These are phyloP conservation scores for Drosophila repleta DNA, from an alignment of 1,140 invertebrate species.

Conservation along the genomic window DNA sequence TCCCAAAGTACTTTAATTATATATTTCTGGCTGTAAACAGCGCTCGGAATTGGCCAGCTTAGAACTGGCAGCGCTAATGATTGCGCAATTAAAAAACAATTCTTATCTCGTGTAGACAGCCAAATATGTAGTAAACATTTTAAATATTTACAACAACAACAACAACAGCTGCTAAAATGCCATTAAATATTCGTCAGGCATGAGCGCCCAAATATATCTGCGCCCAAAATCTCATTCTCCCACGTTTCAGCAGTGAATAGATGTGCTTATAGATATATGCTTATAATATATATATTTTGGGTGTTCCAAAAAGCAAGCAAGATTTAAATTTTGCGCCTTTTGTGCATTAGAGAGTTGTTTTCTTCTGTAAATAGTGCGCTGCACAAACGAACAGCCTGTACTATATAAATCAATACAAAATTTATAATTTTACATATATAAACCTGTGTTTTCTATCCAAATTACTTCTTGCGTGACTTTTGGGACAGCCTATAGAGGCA, in stretches of 20 bases:
- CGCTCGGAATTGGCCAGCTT: constrained; percentile 29
- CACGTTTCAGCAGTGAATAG: background rate
- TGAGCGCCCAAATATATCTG: constrained; percentile 7
- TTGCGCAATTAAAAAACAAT: constrained; percentile 65
- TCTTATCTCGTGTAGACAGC: constrained; percentile 44
- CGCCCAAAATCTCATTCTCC: background rate
- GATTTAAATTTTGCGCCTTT: too few species aligned
- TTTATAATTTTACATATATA: too few species aligned
- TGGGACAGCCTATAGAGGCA: too few species aligned
- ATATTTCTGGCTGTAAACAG: constrained; percentile 17
- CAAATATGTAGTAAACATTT: constrained; percentile 26
- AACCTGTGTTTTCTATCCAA: too few species aligned
- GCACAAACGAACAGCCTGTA: too few species aligned
- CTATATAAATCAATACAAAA: too few species aligned
- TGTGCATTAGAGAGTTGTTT: too few species aligned
- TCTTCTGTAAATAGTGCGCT: too few species aligned
- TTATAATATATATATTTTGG: background rate
- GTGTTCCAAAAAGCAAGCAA: too few species aligned
- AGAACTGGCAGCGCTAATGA: constrained; percentile 41
- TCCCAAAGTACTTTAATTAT: constrained; percentile 12
- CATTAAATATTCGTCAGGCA: constrained; percentile 26
- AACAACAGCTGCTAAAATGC: constrained; percentile 10
- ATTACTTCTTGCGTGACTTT: too few species aligned
- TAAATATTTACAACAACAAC: constrained; percentile 42
- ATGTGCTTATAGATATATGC: background rate